Percentiles rank a stretch among this genome's conserved stretches.
These are phyloP conservation scores for Gymnobelideus leadbeateri DNA, from an alignment of 2,113 vertebrate genomes.

Conservation along the genomic window DNA sequence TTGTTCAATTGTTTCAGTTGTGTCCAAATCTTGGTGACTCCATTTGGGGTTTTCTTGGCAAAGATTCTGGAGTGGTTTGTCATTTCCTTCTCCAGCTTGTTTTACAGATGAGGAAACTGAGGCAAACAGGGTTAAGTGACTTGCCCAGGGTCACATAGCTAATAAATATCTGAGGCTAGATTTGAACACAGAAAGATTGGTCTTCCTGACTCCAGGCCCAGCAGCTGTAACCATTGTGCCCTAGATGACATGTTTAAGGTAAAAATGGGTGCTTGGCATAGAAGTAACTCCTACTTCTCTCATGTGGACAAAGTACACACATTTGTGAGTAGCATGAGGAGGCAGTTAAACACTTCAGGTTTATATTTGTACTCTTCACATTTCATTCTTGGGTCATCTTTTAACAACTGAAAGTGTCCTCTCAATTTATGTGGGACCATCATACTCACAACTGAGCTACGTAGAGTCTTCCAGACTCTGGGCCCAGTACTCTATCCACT, in stretches of 20 bases:
- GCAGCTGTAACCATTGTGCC: too few relatives aligned
- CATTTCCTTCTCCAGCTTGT: neutral
- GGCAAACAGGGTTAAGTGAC: neutral
- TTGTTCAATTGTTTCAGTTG: neutral
- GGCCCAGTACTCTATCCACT: neutral
- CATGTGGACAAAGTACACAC: neutral
- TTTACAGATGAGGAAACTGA: neutral
- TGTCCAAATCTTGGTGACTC: neutral
- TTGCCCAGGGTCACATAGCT: neutral
- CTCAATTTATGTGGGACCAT: constrained; percentile 41
- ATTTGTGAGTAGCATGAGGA: neutral
- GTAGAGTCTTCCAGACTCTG: neutral
- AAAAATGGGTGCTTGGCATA: neutral
- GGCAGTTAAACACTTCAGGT: constrained; percentile 28
- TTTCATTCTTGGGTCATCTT: constrained; percentile 18
- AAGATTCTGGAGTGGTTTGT: neutral
- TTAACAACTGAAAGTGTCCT: constrained; percentile 37
- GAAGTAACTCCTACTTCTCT: constrained; percentile 30
- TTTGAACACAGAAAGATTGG: neutral
- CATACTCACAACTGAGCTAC: constrained; percentile 44
- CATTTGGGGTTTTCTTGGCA: neutral
- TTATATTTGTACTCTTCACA: constrained; percentile 33
- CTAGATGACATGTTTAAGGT: neutral
- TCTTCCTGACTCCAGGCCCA: neutral
- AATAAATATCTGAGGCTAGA: neutral